Evolutionary conservation across 2,797 vertebrate genomes (phyloP).

Genomic region (Gambelia wislizenii): DNA sequence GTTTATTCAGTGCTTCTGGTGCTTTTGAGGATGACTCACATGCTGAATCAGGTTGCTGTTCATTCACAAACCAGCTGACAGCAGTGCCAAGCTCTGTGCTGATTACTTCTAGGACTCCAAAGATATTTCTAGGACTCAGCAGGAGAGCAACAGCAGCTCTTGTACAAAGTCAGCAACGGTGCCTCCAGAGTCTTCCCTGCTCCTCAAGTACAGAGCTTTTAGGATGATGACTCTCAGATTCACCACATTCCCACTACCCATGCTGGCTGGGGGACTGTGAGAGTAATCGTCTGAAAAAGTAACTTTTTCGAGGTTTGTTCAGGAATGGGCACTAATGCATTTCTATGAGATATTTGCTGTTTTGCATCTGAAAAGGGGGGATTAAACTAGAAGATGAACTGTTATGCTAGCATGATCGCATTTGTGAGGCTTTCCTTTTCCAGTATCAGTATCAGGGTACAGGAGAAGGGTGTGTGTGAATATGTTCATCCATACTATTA

Average conservation of each 20-base stretch:
- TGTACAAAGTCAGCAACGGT: not conserved
- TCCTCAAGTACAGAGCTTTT: not conserved
- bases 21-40: not conserved
- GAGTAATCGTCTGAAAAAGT: not conserved
- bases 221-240: not conserved
- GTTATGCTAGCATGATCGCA: not conserved
- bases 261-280: not conserved
- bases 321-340: not conserved
- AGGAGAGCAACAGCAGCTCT: not conserved
- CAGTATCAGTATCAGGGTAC: not conserved
- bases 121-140: not conserved
- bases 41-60: not conserved
- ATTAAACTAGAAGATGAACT: not conserved
- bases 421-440: not conserved
- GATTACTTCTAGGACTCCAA: not conserved
- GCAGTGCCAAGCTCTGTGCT: not conserved
- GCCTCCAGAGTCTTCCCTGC: not conserved
- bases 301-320: not conserved
- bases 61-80: not conserved
- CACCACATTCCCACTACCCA: not conserved
- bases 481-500: not conserved
- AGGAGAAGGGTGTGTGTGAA: not conserved
- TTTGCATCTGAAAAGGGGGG: not conserved
- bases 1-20: not conserved
- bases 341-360: not conserved